Evolutionary conservation across 2,888 invertebrate genomes (phyloP).

Genomic region (Helicoverpa assulta): DNA sequence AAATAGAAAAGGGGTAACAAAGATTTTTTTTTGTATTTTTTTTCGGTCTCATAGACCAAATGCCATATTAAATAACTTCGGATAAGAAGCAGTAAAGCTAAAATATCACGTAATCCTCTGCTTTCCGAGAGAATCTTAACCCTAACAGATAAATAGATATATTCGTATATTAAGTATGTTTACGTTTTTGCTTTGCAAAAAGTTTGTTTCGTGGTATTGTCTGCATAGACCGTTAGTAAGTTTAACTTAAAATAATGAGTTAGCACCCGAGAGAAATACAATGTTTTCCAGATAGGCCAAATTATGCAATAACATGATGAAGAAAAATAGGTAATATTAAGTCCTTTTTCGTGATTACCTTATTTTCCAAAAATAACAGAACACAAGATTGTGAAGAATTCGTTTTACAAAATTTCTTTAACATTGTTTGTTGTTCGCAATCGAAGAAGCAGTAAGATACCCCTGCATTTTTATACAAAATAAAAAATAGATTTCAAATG

Average conservation of each 20-base stretch:
- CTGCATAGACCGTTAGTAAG: constrained; percentile 75
- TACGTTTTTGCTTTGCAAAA: constrained; percentile 86
- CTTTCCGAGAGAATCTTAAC: constrained; percentile 79
- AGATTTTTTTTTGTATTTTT: constrained; percentile 61
- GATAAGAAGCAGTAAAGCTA: constrained; percentile 88
- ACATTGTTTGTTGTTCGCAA: constrained; percentile 8
- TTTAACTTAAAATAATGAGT: constrained; percentile 64
- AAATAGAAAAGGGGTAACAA: constrained; percentile 48
- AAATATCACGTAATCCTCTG: constrained; percentile 87
- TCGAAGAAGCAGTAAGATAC: constrained; percentile 27
- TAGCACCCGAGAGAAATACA: constrained; percentile 68
- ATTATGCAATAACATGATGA: constrained; percentile 13
- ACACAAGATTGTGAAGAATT: constrained; percentile 6
- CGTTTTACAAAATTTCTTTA: constrained; percentile 7
- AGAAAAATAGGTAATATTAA: constrained; percentile 7
- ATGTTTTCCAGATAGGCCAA: constrained; percentile 61
- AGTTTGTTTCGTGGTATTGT: constrained; percentile 80
- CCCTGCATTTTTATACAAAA: constrained; percentile 48
- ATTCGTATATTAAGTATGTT: constrained; percentile 59
- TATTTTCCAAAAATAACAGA: not conserved
- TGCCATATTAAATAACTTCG: constrained; percentile 75
- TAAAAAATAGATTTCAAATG: constrained; percentile 42
- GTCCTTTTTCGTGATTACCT: not conserved
- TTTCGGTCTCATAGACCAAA: constrained; percentile 81
- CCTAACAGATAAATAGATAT: constrained; percentile 76